phyloP scores from a whole-genome alignment of 2,113 vertebrate genomes.

The Thryonomys swinderianus region DNA sequence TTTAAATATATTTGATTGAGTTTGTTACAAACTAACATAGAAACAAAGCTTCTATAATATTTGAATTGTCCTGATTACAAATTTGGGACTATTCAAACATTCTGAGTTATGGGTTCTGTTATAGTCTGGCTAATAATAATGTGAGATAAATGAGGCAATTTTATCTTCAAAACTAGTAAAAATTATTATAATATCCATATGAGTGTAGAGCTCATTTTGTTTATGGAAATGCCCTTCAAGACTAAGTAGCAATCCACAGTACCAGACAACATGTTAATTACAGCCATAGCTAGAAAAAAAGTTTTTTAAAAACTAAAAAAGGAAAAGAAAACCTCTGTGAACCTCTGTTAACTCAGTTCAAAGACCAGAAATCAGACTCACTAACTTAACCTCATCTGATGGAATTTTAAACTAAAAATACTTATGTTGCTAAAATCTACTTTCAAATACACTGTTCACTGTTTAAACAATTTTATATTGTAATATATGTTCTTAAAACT shows the following conservation, averaged over 20 bases:
- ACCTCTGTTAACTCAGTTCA: neutral
- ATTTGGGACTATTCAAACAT: conserved; percentile 76
- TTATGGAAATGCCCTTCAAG: conserved; percentile 47
- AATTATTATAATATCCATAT: neutral
- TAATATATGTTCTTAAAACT: conserved; percentile 35
- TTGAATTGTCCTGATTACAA: conserved; percentile 77
- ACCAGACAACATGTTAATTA: conserved; percentile 6
- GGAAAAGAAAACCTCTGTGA: neutral
- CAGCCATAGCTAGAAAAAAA: neutral
- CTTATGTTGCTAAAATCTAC: conserved; percentile 27
- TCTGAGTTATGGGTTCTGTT: conserved; percentile 64
- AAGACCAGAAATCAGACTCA: conserved; percentile 69
- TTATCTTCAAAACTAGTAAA: conserved; percentile 43
- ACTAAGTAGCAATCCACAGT: neutral
- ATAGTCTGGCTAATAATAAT: conserved; percentile 51
- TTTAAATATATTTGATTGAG: conserved; percentile 54
- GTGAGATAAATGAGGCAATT: neutral
- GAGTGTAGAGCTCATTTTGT: neutral
- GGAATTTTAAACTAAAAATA: conserved; percentile 51
- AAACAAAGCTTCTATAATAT: conserved; percentile 78
- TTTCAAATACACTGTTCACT: conserved; percentile 48
- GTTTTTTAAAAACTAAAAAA: conserved; percentile 24
- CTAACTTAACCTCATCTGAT: neutral
- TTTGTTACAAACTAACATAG: conserved; percentile 76
- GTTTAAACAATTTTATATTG: conserved; percentile 44